phyloP scores from a whole-genome alignment of 1,140 invertebrate species.

The Sweltsa coloradensis region DNA sequence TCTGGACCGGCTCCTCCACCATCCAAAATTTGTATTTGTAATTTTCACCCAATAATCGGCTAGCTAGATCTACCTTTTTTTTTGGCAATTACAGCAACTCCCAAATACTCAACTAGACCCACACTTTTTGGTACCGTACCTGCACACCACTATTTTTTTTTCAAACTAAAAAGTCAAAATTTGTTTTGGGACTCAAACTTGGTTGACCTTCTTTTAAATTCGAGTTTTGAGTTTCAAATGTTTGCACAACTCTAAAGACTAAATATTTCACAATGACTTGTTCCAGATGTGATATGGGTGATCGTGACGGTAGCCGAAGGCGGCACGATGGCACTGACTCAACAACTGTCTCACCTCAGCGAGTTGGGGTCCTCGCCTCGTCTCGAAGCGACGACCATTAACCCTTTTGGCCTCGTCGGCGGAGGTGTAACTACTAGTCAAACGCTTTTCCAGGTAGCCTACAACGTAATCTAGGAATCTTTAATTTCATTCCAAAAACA shows the following conservation, averaged over 20 bases:
- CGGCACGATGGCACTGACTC: constrained; percentile 52
- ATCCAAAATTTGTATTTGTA: too few relatives aligned
- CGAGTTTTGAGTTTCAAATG: neutral
- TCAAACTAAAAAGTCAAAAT: too few relatives aligned
- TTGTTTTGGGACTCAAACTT: constrained; percentile 8
- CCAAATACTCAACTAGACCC: too few relatives aligned
- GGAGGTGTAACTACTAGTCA: constrained; percentile 15
- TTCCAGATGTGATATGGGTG: constrained; percentile 55
- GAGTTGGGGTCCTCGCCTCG: constrained; percentile 23
- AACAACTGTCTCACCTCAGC: constrained; percentile 48
- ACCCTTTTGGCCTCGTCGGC: constrained; percentile 15
- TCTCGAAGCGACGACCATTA: constrained; percentile 6
- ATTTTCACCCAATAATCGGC: too few relatives aligned
- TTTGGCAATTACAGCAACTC: too few relatives aligned
- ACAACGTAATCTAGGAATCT: too few relatives aligned
- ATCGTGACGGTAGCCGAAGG: constrained; percentile 52
- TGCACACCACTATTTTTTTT: too few relatives aligned
- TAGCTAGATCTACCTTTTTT: too few relatives aligned
- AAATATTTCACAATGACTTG: neutral
- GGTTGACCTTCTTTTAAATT: neutral
- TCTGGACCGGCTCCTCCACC: too few relatives aligned
- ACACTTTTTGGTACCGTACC: too few relatives aligned
- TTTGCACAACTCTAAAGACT: too few relatives aligned
- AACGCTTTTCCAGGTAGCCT: constrained; percentile 17
- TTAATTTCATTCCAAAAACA: too few relatives aligned